Conservation (phyloP, 2,888 invertebrate species). For the Drosophila borealis region DNA sequence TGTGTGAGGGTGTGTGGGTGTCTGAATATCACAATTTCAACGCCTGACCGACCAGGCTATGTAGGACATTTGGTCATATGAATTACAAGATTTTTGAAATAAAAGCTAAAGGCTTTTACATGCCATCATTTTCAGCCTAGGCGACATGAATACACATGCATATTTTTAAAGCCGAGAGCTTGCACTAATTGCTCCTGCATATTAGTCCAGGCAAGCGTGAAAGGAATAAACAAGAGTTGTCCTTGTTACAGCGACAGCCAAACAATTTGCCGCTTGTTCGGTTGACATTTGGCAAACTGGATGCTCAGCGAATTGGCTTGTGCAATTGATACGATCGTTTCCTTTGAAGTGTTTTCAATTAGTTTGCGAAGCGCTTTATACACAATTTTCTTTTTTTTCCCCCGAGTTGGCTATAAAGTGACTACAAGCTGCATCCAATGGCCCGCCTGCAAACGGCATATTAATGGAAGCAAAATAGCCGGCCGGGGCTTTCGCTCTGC, state of each 20-base stretch:
- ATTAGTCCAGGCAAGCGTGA: constrained; percentile 14
- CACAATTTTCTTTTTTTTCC: constrained; percentile 4
- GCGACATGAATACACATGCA: constrained; percentile 17
- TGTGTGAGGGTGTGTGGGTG: neutral
- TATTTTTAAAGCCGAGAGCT: constrained; percentile 11
- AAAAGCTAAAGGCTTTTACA: neutral
- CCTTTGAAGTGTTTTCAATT: constrained; percentile 67
- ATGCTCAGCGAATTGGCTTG: constrained; percentile 24
- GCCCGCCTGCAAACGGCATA: constrained; percentile 40
- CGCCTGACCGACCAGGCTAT: constrained; percentile 13
- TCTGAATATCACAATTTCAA: constrained; percentile 12
- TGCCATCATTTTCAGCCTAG: constrained; percentile 7
- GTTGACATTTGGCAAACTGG: constrained; percentile 42
- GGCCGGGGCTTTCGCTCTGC: constrained; percentile 26
- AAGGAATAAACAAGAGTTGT: constrained; percentile 20
- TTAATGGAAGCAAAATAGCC: constrained; percentile 51
- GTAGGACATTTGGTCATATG: constrained; percentile 1
- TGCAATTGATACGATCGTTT: constrained; percentile 50
- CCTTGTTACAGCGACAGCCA: constrained; percentile 14
- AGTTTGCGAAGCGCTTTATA: constrained; percentile 38
- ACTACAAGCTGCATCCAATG: constrained; percentile 31
- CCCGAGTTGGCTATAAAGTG: constrained; percentile 14
- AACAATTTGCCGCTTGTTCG: constrained; percentile 41
- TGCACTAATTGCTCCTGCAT: constrained; percentile 29
- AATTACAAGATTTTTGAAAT: constrained; percentile 1